Evolutionary conservation across 2,888 invertebrate genomes (phyloP), one percentile per base, ranked within the genome.

Genomic region (Zelleria hepariella): DNA sequence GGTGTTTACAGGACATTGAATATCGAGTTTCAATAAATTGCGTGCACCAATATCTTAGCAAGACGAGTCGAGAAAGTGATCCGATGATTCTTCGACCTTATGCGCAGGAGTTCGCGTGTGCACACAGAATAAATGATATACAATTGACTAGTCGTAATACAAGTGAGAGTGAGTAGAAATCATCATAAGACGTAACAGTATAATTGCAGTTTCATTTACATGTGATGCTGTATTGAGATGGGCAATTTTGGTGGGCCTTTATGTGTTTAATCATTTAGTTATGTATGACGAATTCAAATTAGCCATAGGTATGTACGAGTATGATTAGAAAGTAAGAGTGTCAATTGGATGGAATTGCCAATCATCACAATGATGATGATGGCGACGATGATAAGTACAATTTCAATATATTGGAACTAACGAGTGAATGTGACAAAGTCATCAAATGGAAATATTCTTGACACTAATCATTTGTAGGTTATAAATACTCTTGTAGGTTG

Each of bases 81-180:
- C 68, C 66, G 71, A 58, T 63, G 65, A 77, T 75, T 73, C 79
- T 72, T 77, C 77, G 80, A 82, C 81, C 82, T 75, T 75, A n/a
- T 71, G 67, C 63, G 68, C 63, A 56, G 58, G 59, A 58, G 75
- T 82, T 55, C 74, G 83, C 82, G 83, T 85, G 86, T 76, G 75
- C 75, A 75, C 74, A 80, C 79, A 74, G 78, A 83, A 85, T 82
- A 80, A 80, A 81, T 80, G 3, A 51, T 51, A 23, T 51, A 51
- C 51, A 51, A 20, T 20, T 51, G 51, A 23, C 51, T 15, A 42
- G 10, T 42, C 32, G 32, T 42, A 42, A 42, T 15, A 42, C 32
- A 42, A 42, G 32, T 42, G 32, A 42, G 32, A 42, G 32, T 42
- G 15, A 42, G 32, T 42, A 42, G 32, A 42, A 42, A 42, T 42